Evolutionary conservation across 2,113 vertebrate genomes (phyloP).

Genomic region (Rhegmatorhina hoffmannsi): DNA sequence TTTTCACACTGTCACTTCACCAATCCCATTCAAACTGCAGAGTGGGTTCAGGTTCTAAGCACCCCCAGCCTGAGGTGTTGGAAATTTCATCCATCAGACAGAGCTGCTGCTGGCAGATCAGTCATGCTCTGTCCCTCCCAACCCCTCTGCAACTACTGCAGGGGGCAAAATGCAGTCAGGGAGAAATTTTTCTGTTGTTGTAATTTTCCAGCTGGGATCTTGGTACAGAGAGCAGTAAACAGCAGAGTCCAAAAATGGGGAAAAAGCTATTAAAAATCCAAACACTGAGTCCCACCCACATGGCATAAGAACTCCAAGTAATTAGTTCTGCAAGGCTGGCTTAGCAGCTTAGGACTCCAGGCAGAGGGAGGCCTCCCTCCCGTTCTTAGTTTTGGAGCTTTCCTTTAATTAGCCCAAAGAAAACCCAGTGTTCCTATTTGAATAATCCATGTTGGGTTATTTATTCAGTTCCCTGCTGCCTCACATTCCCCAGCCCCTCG

Average conservation of each 20-base stretch:
- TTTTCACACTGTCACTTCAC: not conserved
- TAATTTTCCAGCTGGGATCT: constrained; percentile 31
- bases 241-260: constrained; percentile 20
- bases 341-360: constrained; percentile 29
- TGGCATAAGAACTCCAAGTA: constrained; percentile 38
- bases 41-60: not conserved
- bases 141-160: not conserved
- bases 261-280: constrained; percentile 48
- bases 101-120: not conserved
- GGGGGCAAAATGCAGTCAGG: not conserved
- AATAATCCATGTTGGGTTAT: constrained; percentile 69
- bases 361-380: constrained; percentile 32
- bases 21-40: not conserved
- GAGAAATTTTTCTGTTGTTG: not conserved
- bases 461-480: constrained; percentile 70
- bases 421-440: constrained; percentile 55
- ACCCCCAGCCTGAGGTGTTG: not conserved
- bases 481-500: constrained; percentile 14
- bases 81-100: not conserved
- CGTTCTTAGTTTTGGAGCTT: constrained; percentile 22
- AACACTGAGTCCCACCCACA: constrained; percentile 35
- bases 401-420: constrained; percentile 70
- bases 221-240: constrained; percentile 1
- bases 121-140: not conserved
- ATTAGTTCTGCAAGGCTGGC: constrained; percentile 65